phyloP scores from a whole-genome alignment of 2,888 invertebrate genomes.

The Ophion ellenae region DNA sequence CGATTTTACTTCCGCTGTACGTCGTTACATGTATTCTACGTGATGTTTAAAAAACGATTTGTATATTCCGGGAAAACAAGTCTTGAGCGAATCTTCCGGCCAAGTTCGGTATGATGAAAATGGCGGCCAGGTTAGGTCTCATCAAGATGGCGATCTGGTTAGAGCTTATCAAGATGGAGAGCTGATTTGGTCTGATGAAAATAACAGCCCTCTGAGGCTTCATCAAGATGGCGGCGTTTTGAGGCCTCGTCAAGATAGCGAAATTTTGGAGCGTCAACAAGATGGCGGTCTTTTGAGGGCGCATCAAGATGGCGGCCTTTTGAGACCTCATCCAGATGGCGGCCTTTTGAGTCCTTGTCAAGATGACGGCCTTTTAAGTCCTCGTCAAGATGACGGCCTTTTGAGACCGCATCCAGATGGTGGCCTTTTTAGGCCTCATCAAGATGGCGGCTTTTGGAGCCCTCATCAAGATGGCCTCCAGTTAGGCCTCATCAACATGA shows the following conservation, averaged over 20 bases:
- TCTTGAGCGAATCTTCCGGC: background rate
- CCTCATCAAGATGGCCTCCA: too few relatives aligned
- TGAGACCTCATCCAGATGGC: background rate
- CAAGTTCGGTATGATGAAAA: background rate
- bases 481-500: too few relatives aligned
- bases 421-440: too few relatives aligned
- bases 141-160: background rate
- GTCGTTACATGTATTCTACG: background rate
- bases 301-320: background rate
- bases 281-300: background rate
- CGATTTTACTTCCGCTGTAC: background rate
- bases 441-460: too few relatives aligned
- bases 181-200: background rate
- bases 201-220: background rate
- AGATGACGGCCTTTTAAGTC: background rate
- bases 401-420: too few relatives aligned
- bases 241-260: background rate
- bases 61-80: background rate
- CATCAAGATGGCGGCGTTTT: background rate
- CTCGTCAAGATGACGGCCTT: background rate
- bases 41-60: background rate
- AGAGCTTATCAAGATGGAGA: background rate
- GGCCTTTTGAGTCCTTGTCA: background rate
- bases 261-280: background rate
- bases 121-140: background rate